Base-by-base conservation (phyloP, 2,113 vertebrate genomes). In the Serinus canaria region DNA sequence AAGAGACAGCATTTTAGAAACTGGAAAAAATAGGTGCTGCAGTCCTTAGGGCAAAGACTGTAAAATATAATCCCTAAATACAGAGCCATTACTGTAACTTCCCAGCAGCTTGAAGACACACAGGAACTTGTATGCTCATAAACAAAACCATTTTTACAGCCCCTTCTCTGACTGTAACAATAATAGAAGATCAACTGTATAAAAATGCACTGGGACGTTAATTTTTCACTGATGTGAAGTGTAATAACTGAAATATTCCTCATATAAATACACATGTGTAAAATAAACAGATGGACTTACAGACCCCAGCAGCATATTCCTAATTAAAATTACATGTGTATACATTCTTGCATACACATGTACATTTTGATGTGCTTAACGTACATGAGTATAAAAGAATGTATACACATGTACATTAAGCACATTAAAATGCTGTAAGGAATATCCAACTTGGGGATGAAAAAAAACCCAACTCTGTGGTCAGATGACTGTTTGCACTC, bases 91-190 rank as follows among this genome's bases (percentile, higher is more conserved):
- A 30, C 13, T 75, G 5, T 30, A 52, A 21, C 27, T 93, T 85
- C 49, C 27, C 41, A 50, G 11, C 28, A 21, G 50, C 58, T 90
- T 88, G 70, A 90, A 88, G 70, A 64, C 60, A 70, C 50, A 46
- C 49, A 78, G 78, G n/a, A 79, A 72, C 18, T 52, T 27, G 23
- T 28, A 17, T 4, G 1, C 56, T 92, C 49, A 49, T 90, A 86
- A 96, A 88, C 67, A 95, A 74, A 93, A 15, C 24, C n/a, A n/a
- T 53, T 92, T 92, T 79, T 90, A 92, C 63, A 77, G 58, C 70
- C 31, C 37, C 3, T 89, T 95, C 81, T 86, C 63, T 66, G 55
- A 41, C 76, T 73, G 11, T 88, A 83, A 90, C n/a, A 80, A 77
- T 91, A 94, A 95, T 85, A 87, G 14, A 74, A 74, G 22, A 62